Percentiles rank a stretch among this genome's conserved stretches.
phyloP scores from a whole-genome alignment of 2,797 vertebrate genomes.

The Rhynchonycteris naso region DNA sequence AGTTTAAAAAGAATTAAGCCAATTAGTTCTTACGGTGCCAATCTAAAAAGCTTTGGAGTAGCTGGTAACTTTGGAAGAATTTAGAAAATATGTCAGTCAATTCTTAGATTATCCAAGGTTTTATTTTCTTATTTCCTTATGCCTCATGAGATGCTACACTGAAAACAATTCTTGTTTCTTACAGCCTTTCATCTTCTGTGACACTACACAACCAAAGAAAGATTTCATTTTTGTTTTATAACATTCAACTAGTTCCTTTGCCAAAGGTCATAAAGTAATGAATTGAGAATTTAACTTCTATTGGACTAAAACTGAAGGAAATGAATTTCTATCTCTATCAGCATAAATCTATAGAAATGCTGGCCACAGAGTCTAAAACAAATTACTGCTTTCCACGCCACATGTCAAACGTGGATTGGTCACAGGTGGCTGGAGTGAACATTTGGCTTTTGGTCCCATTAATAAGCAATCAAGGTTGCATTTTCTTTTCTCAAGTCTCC shows the following conservation, averaged over 20 bases:
- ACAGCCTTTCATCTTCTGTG: neutral
- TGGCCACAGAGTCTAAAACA: neutral
- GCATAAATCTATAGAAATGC: slow-evolving; percentile 59
- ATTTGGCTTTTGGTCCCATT: slow-evolving; percentile 32
- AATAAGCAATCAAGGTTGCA: neutral
- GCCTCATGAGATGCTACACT: neutral
- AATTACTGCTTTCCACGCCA: slow-evolving; percentile 37
- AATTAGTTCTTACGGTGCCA: slow-evolving; percentile 9
- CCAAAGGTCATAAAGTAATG: slow-evolving; percentile 55
- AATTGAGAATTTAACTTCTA: slow-evolving; percentile 56
- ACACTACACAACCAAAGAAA: neutral
- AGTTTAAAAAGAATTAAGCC: slow-evolving; percentile 68
- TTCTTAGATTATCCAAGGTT: slow-evolving; percentile 37
- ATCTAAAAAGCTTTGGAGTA: slow-evolving; percentile 43
- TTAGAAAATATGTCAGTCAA: slow-evolving; percentile 66
- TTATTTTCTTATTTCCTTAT: slow-evolving; percentile 17
- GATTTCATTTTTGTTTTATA: slow-evolving; percentile 18
- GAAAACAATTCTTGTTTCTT: slow-evolving; percentile 50
- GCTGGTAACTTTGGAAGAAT: slow-evolving; percentile 46
- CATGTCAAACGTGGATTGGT: neutral
- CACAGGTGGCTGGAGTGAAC: slow-evolving; percentile 50
- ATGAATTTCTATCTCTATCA: neutral
- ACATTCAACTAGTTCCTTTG: slow-evolving; percentile 34
- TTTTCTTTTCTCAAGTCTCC: neutral
- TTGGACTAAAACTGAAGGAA: slow-evolving; percentile 61